Evolutionary conservation across 2,113 vertebrate species (phyloP).

Genomic region (Nycticryphes semicollaris): DNA sequence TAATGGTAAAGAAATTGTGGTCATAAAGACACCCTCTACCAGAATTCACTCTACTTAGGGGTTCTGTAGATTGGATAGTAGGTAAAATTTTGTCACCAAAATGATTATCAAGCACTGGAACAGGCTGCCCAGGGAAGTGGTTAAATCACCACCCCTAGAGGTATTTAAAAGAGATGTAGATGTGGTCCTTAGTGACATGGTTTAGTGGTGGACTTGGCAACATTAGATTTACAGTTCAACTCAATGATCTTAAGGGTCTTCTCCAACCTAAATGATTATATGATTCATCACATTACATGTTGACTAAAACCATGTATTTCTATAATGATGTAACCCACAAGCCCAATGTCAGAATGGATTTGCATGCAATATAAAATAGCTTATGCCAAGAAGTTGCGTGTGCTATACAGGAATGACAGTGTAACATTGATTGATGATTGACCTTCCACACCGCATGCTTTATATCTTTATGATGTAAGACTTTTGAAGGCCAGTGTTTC

Average conservation of each 20-base stretch:
- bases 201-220: neutral
- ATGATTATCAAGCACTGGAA: neutral
- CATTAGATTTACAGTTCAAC: rapidly evolving
- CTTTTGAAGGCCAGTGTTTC: neutral
- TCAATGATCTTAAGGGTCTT: neutral
- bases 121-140: neutral
- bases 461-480: neutral
- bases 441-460: neutral
- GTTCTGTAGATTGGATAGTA: neutral
- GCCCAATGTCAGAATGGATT: neutral
- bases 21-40: neutral
- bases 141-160: neutral
- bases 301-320: neutral
- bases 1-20: neutral
- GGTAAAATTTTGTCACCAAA: neutral
- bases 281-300: neutral
- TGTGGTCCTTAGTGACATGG: rapidly evolving
- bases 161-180: rapidly evolving
- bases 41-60: neutral
- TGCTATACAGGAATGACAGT: neutral
- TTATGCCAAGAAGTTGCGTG: neutral
- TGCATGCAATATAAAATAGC: neutral
- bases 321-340: neutral
- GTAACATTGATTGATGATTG: neutral
- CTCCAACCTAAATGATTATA: neutral